phyloP scores from a whole-genome alignment of 2,888 invertebrate species.

The Brachyopa scutellaris region DNA sequence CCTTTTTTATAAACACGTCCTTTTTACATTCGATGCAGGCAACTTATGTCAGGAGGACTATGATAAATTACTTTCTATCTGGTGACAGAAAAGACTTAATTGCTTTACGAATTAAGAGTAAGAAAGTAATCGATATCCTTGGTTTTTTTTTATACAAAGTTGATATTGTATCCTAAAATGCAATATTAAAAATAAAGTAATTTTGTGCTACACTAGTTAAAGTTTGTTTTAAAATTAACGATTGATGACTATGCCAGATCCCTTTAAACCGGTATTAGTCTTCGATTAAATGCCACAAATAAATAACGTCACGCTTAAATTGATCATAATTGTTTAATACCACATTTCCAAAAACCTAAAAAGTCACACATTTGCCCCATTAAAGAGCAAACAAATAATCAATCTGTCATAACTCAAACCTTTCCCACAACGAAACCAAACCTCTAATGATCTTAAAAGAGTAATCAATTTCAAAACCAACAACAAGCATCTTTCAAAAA shows the following conservation, averaged over 20 bases:
- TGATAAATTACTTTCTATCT: constrained; percentile 44
- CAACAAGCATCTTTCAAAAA: constrained; percentile 45
- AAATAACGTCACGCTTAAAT: no score
- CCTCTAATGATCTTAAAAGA: constrained; percentile 51
- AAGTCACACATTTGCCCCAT: constrained; percentile 1
- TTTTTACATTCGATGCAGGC: background rate
- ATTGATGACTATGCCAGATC: no score
- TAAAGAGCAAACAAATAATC: constrained; percentile 29
- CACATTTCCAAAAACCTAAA: no score
- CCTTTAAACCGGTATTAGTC: no score
- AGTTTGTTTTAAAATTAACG: no score
- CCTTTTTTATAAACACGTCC: no score
- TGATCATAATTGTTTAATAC: no score
- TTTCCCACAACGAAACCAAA: constrained; percentile 14
- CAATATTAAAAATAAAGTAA: no score
- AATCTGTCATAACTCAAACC: constrained; percentile 63
- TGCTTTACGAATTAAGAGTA: constrained; percentile 4
- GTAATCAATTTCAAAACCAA: constrained; percentile 56
- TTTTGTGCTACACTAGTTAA: no score
- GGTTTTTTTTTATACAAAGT: background rate
- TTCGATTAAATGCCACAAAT: no score
- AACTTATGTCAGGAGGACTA: constrained; percentile 30
- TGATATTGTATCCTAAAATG: no score
- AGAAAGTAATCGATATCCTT: background rate
- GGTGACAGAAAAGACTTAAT: constrained; percentile 43